These are phyloP conservation scores for Chymomyza caudatula DNA, from an alignment of 2,888 invertebrate genomes.

Conservation along the genomic window DNA sequence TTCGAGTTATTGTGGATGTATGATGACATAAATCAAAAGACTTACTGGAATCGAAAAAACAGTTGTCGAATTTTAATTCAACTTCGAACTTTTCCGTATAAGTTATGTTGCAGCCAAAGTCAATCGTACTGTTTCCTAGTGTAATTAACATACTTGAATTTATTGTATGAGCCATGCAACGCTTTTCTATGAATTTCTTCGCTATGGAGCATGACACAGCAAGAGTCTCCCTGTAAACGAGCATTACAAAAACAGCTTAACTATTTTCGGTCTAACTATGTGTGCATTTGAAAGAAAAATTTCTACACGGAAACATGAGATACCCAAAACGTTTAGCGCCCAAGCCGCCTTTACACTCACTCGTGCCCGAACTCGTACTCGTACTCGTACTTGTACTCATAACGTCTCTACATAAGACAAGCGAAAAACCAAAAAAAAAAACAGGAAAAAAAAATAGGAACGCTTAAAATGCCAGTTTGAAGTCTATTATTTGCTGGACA, in stretches of 20 bases:
- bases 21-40: too few relatives aligned
- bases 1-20: too few relatives aligned
- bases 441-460: constrained; percentile 28
- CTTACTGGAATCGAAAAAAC: too few relatives aligned
- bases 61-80: too few relatives aligned
- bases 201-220: too few relatives aligned
- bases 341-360: constrained; percentile 9
- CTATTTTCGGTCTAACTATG: constrained; percentile 52
- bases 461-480: constrained; percentile 69
- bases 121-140: too few relatives aligned
- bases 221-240: constrained; percentile 45
- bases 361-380: background rate
- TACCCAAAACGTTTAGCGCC: constrained; percentile 20
- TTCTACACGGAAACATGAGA: constrained; percentile 49
- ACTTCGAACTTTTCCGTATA: too few relatives aligned
- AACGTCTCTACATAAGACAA: background rate
- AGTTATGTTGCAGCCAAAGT: too few relatives aligned
- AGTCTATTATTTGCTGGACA: constrained; percentile 77
- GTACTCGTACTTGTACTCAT: background rate
- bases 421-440: constrained; percentile 1
- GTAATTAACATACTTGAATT: too few relatives aligned
- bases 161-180: too few relatives aligned
- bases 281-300: constrained; percentile 55
- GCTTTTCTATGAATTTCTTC: too few relatives aligned
- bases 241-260: constrained; percentile 20